Evolutionary conservation across 2,888 invertebrate genomes (phyloP).

Genomic region (Cosmorhoe ocellata): DNA sequence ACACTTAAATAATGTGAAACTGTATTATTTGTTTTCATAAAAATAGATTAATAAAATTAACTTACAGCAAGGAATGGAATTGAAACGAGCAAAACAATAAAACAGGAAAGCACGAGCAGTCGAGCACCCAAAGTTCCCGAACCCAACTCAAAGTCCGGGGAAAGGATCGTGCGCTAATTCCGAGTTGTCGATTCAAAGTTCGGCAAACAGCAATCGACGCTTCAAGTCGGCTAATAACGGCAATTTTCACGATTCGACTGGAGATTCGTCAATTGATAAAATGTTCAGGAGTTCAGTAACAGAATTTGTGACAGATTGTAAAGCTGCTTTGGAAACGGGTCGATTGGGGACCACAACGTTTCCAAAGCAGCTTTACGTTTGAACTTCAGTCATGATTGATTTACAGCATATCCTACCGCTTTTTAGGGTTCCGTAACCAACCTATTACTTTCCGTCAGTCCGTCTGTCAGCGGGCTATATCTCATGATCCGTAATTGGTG

Average conservation of each 20-base stretch:
- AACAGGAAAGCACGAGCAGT: constrained; percentile 1
- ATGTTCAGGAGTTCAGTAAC: constrained; percentile 8
- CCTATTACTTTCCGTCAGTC: too few relatives aligned
- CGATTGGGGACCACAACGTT: too few relatives aligned
- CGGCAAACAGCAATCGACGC: constrained; percentile 27
- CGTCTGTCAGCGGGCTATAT: too few relatives aligned
- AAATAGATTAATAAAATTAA: not conserved
- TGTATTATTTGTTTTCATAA: too few relatives aligned
- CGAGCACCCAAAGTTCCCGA: constrained; percentile 2
- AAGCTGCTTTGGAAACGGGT: constrained; percentile 3
- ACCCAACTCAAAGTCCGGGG: constrained; percentile 16
- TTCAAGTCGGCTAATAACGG: constrained; percentile 22
- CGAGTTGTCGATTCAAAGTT: constrained; percentile 13
- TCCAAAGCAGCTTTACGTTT: too few relatives aligned
- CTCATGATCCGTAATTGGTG: too few relatives aligned
- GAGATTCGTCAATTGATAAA: constrained; percentile 28
- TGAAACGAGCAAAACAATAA: constrained; percentile 7
- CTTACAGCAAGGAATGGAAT: not conserved
- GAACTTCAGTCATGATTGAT: too few relatives aligned
- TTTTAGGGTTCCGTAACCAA: too few relatives aligned
- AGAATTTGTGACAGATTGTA: constrained; percentile 5
- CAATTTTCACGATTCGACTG: constrained; percentile 25
- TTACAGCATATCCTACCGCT: too few relatives aligned
- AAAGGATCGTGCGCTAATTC: constrained; percentile 20
- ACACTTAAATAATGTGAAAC: too few relatives aligned